Evolutionary conservation across 2,797 vertebrate genomes (phyloP), one percentile per base, ranked within the genome.

Genomic region (Tamandua tetradactyla): DNA sequence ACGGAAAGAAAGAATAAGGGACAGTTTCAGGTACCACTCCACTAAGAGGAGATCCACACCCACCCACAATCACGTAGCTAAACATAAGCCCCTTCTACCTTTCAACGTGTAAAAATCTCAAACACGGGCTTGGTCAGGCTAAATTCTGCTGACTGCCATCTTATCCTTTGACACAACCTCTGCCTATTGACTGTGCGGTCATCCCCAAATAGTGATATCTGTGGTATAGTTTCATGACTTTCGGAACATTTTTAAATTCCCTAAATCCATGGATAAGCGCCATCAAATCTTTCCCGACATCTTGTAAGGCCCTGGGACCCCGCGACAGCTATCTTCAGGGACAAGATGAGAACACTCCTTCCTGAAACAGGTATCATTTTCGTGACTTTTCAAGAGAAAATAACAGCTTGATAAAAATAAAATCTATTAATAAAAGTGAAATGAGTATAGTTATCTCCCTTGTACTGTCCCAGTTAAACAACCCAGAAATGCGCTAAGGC

Each of bases 191-290:
- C 69, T 89, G 59, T 32, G 49, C 2, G 69, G 22, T 37, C 72
- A 69, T 62, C 66, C 22, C 27, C 94, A 95, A 91, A 91, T 89
- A 94, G 62, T 86, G 84, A n/a, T 94, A 92, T 30, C 83, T 23
- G 37, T 93, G 64, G 61, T 76, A 57, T 15, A 88, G 32, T 91
- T 89, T 94, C 75, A 74, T 55, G 15, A 59, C 79, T 74, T 91
- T 49, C 14, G 4, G 74, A 86, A 85, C 44, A 68, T 80, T 85
- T 92, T 93, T 89, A 83, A 94, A 95, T 89, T 83, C 87, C 44
- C 62, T 87, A 86, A 92, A 91, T 91, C 66, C 72, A 81, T 94
- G 18, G 37, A 68, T 91, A 94, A 95, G 49, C 55, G 75, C 76
- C 80, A 66, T 69, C 66, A 80, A 81, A 89, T 97, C 47, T 83